Evolutionary conservation across 2,113 vertebrate species (phyloP).

Genomic region (Odontophorus gujanensis): DNA sequence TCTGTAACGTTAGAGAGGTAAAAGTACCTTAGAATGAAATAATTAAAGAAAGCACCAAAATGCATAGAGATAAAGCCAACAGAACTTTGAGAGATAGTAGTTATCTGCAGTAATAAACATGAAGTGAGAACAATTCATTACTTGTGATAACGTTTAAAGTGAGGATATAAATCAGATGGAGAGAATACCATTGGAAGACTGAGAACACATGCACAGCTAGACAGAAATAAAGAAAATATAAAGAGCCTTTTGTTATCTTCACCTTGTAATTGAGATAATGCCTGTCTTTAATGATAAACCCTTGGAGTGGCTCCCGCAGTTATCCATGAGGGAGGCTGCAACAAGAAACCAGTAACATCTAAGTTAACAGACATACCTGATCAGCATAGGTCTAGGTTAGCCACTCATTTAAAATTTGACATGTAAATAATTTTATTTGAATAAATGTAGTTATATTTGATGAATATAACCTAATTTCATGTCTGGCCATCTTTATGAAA

Average conservation of each 20-base stretch:
- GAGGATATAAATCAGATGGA: constrained; percentile 71
- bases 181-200: constrained; percentile 29
- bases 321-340: neutral
- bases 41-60: constrained; percentile 67
- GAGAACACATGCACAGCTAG: neutral
- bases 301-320: constrained; percentile 8
- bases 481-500: neutral
- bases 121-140: constrained; percentile 66
- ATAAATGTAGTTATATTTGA: neutral
- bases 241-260: constrained; percentile 53
- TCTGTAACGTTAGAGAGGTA: neutral
- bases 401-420: neutral
- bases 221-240: constrained; percentile 30
- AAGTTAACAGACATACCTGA: neutral
- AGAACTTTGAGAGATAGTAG: constrained; percentile 55
- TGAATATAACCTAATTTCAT: neutral
- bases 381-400: neutral
- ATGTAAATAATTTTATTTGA: neutral
- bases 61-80: constrained; percentile 67
- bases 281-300: constrained; percentile 15
- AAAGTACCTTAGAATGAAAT: constrained; percentile 66
- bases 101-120: constrained; percentile 73
- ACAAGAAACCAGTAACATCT: neutral
- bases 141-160: constrained; percentile 68
- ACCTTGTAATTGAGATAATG: constrained; percentile 60